Percentiles rank a stretch among this genome's conserved stretches.
Conservation (phyloP, 2,888 invertebrate genomes). For the Cheilosia grossa region DNA sequence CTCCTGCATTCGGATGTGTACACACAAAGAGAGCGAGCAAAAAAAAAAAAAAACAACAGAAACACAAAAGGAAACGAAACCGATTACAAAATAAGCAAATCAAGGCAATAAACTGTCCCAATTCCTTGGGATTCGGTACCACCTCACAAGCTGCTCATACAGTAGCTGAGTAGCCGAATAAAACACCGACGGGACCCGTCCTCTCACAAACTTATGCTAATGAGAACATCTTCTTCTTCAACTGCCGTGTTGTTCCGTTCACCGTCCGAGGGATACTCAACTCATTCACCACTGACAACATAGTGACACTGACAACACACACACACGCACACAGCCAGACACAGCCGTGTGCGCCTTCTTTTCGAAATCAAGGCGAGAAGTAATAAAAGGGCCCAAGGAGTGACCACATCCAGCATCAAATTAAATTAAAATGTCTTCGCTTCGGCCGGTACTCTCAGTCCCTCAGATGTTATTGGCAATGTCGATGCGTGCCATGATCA, state of each 20-base stretch:
- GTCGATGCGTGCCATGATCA: slow-evolving; percentile 75
- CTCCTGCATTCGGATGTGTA: slow-evolving; percentile 63
- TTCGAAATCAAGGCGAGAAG: slow-evolving; percentile 68
- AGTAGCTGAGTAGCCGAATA: slow-evolving; percentile 73
- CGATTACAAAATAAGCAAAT: slow-evolving; percentile 74
- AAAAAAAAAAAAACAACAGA: slow-evolving; percentile 2
- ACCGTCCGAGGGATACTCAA: slow-evolving; percentile 2
- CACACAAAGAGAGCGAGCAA: slow-evolving; percentile 11
- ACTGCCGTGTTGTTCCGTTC: slow-evolving; percentile 1
- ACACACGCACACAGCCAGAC: slow-evolving; percentile 15
- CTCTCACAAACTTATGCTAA: slow-evolving; percentile 70
- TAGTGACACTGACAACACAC: slow-evolving; percentile 46
- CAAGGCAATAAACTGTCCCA: slow-evolving; percentile 74
- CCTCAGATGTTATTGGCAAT: slow-evolving; percentile 69
- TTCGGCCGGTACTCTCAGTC: slow-evolving; percentile 10
- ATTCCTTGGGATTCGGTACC: slow-evolving; percentile 57
- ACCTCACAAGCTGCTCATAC: slow-evolving; percentile 75
- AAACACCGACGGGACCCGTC: slow-evolving; percentile 44
- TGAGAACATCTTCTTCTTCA: slow-evolving; percentile 73
- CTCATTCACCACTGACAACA: slow-evolving; percentile 9
- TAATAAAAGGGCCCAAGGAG: slow-evolving; percentile 73
- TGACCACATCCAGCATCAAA: slow-evolving; percentile 72
- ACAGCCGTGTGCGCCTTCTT: neutral
- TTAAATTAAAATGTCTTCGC: slow-evolving; percentile 74
- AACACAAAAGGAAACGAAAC: slow-evolving; percentile 38